These are phyloP conservation scores for Todiramphus saurophagus DNA, from an alignment of 2,113 vertebrate species.

Conservation along the genomic window DNA sequence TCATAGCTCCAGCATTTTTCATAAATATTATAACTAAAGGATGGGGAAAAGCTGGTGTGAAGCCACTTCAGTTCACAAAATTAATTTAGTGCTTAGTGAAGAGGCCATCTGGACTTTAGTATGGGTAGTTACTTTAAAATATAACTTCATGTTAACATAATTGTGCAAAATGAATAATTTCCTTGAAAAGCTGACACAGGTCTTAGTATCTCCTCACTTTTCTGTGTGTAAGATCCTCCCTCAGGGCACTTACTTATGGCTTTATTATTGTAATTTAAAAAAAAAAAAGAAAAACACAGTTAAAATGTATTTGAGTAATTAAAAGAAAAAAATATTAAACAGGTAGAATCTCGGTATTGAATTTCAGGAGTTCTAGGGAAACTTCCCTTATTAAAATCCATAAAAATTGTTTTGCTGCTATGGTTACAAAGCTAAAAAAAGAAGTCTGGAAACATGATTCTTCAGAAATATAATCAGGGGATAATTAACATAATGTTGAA, in stretches of 20 bases:
- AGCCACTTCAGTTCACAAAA: background rate
- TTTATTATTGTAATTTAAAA: background rate
- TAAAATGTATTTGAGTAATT: conserved; percentile 20
- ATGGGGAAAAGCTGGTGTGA: background rate
- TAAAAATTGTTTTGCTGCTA: conserved; percentile 30
- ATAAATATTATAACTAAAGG: background rate
- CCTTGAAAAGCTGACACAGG: background rate
- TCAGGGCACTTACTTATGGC: background rate
- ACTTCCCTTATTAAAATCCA: conserved; percentile 41
- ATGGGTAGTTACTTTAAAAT: background rate
- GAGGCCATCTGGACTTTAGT: background rate
- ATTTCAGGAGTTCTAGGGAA: conserved; percentile 2
- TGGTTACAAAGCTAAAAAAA: conserved; percentile 47
- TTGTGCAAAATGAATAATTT: background rate
- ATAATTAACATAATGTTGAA: background rate
- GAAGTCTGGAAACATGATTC: background rate
- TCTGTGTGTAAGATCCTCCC: background rate
- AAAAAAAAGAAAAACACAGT: too few species aligned
- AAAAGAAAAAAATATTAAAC: conserved; percentile 16
- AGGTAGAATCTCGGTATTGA: background rate
- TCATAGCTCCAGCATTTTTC: background rate
- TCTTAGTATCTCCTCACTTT: background rate
- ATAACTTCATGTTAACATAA: background rate
- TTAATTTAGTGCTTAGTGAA: background rate
- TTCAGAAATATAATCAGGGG: background rate